Evolutionary conservation across 2,113 vertebrate species (phyloP).

Genomic region (Mustelus asterias): DNA sequence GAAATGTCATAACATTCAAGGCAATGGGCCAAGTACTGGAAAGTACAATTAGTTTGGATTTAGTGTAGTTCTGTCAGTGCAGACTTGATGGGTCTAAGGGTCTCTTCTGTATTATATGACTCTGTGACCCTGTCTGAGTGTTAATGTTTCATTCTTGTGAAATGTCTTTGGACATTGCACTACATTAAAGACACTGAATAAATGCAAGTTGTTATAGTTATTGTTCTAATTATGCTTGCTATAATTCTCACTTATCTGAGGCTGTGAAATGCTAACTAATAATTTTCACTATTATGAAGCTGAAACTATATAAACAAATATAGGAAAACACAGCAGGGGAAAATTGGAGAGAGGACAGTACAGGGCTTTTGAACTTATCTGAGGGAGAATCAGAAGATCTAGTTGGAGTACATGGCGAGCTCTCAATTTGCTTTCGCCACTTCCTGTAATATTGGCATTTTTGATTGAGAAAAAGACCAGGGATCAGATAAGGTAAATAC

Average conservation of each 20-base stretch:
- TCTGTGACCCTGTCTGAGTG: no score
- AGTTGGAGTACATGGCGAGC: not conserved
- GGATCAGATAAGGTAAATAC: not conserved
- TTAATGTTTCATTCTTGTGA: not conserved
- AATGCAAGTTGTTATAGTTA: not conserved
- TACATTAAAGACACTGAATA: not conserved
- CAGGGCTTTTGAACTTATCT: not conserved
- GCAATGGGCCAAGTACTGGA: no score
- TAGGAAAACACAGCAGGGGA: not conserved
- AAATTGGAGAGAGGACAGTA: not conserved
- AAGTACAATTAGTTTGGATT: no score
- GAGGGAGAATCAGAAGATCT: not conserved
- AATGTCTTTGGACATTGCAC: not conserved
- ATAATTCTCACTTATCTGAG: not conserved
- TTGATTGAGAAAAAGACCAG: not conserved
- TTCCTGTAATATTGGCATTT: not conserved
- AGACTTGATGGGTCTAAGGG: no score
- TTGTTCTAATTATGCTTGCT: not conserved
- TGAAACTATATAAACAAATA: not conserved
- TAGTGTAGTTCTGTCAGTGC: no score
- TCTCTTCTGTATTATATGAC: no score
- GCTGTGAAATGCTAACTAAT: not conserved
- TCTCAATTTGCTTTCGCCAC: not conserved
- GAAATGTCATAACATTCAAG: no score
- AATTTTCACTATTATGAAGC: not conserved